Base-by-base conservation (phyloP, 2,113 vertebrate species). In the Strix uralensis region DNA sequence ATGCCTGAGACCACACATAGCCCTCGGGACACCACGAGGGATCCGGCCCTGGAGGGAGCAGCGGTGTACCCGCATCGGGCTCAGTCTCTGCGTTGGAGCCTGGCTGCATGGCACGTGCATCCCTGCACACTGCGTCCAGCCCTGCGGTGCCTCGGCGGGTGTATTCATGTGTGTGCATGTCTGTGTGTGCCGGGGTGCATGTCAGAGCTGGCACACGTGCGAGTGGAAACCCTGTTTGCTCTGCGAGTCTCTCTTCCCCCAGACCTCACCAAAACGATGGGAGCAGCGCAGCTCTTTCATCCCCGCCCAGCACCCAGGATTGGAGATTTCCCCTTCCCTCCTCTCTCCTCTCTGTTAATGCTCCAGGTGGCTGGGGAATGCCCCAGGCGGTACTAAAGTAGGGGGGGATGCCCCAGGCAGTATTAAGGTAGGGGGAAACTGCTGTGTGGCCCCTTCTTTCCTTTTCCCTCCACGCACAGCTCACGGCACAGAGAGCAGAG, bases 401-500 rank as follows among this genome's bases (percentile, higher is more conserved):
- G 44, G 16, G 36, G 38, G 42, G 46, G 47, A 47, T n/a, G n/a
- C 32, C 71, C 44, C 54, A 29, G 42, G 44, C 44, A 46, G 16
- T 52, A 47, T 52, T 52, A 38, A 40, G 61, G 20, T 7, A 40
- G 4, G 73, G 27, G 30, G 27, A 47, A 66, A 22, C 14, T 30
- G 75, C 65, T 21, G 42, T 13, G 5, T 29, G 69, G 14, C 30
- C 52, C 22, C 30, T 90, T 63, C 65, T 81, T 59, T 57, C 30
- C 63, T 78, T 15, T 79, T n/a, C 15, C 36, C 20, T 46, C 46
- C 4, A 5, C 0, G 0, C 38, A 61, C 2, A 1, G 69, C 55
- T 88, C 38, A 3, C 11, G 40, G 25, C 57, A 44, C 3, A 4
- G 38, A 25, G 58, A 67, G 61, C 81, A 47, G 86, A 55, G 71